A percentile compares a stretch with the other conserved stretches of the same genome.
These are phyloP conservation scores for Cinclus mexicanus DNA, from an alignment of 2,113 vertebrate genomes.

Conservation along the genomic window DNA sequence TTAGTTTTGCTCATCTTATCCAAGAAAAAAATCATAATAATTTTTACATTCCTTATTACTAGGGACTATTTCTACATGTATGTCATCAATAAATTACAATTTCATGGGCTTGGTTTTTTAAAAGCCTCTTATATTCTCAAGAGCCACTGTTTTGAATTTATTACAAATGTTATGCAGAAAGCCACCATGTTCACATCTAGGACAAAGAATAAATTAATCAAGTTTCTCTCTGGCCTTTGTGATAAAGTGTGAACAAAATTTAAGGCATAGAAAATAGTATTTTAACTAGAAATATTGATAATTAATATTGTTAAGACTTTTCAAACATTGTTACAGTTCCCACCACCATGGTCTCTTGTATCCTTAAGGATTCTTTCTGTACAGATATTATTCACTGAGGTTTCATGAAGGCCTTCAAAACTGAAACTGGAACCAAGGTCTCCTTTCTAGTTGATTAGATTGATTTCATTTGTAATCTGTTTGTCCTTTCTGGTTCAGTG, in stretches of 20 bases:
- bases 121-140: not conserved
- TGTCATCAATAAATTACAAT: not conserved
- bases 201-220: not conserved
- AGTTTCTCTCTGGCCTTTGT: not conserved
- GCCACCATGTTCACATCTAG: rapidly evolving
- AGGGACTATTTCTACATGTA: not conserved
- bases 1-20: not conserved
- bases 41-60: not conserved
- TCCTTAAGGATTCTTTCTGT: not conserved
- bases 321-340: not conserved
- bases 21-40: not conserved
- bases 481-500: conserved; percentile 25
- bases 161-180: not conserved
- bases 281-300: not conserved
- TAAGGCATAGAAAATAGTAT: not conserved
- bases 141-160: not conserved
- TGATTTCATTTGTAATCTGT: not conserved
- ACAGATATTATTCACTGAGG: not conserved
- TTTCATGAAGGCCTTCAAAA: not conserved
- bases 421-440: not conserved
- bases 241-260: not conserved
- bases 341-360: not conserved
- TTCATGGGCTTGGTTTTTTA: not conserved
- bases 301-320: not conserved
- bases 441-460: not conserved